Evolutionary conservation across 1,140 invertebrate species (phyloP).

Genomic region (Mactra quadrangularis): DNA sequence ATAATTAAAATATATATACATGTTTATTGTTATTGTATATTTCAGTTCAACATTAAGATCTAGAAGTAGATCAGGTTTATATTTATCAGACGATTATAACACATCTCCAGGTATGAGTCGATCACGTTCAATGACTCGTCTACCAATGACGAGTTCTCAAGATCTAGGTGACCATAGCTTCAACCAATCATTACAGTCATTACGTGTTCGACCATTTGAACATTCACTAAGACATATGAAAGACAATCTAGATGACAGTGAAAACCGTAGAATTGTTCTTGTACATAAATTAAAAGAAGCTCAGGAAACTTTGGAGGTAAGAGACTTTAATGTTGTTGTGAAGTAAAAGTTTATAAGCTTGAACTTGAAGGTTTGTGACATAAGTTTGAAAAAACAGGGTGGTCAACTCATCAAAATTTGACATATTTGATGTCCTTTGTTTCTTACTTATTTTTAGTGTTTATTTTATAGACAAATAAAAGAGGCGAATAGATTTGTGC

Average conservation of each 20-base stretch:
- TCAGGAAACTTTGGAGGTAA: conserved; percentile 78
- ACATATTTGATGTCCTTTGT: too few relatives aligned
- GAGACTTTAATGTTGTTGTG: too few relatives aligned
- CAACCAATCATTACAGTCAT: conserved; percentile 14
- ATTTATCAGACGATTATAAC: conserved; percentile 39
- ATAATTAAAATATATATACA: too few relatives aligned
- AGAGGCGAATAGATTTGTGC: too few relatives aligned
- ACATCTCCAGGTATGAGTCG: conserved; percentile 61
- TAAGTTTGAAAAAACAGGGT: too few relatives aligned
- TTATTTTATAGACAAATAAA: too few relatives aligned
- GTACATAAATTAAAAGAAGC: conserved; percentile 81
- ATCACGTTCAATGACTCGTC: conserved; percentile 70
- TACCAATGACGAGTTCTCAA: conserved; percentile 65
- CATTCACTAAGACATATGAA: conserved; percentile 67
- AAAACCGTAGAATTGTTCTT: conserved; percentile 74
- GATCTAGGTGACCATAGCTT: conserved; percentile 53
- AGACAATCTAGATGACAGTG: conserved; percentile 76
- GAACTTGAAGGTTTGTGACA: too few relatives aligned
- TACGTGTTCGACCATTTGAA: conserved; percentile 52
- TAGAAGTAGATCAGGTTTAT: conserved; percentile 57
- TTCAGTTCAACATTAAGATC: conserved; percentile 70
- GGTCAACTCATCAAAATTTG: too few relatives aligned
- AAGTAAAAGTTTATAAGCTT: too few relatives aligned
- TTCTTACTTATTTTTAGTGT: too few relatives aligned
- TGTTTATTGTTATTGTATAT: too few relatives aligned